Percentiles rank a stretch among this genome's conserved stretches.
phyloP scores from a whole-genome alignment of 2,113 vertebrate genomes.

The Camelus bactrianus region DNA sequence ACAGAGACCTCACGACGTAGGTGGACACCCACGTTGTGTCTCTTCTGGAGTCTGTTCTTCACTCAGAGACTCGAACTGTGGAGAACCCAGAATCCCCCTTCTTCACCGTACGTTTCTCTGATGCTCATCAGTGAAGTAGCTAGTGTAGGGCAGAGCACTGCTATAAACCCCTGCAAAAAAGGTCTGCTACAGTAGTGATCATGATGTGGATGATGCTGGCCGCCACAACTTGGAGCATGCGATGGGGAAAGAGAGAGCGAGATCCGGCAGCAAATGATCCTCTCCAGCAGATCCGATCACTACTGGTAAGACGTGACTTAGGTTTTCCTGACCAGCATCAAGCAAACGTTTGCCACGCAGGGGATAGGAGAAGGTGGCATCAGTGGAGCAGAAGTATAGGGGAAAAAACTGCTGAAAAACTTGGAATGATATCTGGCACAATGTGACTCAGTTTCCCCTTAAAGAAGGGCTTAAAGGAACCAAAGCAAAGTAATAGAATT shows the following conservation, averaged over 20 bases:
- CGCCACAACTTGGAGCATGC: neutral
- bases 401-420: neutral
- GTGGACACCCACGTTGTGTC: neutral
- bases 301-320: neutral
- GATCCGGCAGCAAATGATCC: neutral
- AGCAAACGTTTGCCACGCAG: neutral
- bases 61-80: neutral
- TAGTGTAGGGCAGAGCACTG: neutral
- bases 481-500: neutral
- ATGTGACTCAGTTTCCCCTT: neutral
- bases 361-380: neutral
- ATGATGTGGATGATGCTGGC: too few relatives aligned
- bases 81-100: neutral
- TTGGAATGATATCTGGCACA: neutral
- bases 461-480: neutral
- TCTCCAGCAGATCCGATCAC: neutral
- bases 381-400: neutral
- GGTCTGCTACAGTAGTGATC: neutral
- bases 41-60: neutral
- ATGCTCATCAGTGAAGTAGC: neutral
- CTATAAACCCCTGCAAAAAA: neutral
- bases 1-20: neutral
- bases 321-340: neutral
- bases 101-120: neutral
- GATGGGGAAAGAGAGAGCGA: neutral